Conservation (phyloP, 2,797 vertebrate species). For the Vespertilio murinus region DNA sequence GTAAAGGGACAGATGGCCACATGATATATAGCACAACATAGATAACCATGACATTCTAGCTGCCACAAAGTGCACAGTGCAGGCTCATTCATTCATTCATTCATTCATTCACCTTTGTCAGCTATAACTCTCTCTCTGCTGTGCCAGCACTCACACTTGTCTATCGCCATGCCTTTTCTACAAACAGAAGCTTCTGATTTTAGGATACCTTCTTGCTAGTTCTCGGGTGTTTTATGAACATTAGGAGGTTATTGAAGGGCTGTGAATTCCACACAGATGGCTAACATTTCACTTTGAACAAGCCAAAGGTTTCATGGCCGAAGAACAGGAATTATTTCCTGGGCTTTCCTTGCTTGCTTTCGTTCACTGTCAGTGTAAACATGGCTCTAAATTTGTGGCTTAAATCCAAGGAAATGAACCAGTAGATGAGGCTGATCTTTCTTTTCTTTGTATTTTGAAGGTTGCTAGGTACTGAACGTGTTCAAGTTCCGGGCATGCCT, state of each 20-base stretch:
- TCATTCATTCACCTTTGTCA: neutral
- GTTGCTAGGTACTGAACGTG: neutral
- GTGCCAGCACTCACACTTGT: neutral
- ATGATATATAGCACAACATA: rapidly evolving
- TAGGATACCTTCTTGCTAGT: neutral
- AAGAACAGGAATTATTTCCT: neutral
- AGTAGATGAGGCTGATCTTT: neutral
- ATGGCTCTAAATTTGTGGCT: neutral
- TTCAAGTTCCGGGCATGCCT: neutral
- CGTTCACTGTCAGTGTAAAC: neutral
- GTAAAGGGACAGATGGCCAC: neutral
- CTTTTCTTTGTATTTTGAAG: conserved; percentile 15
- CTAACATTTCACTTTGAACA: neutral
- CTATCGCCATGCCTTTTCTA: neutral
- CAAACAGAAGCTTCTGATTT: neutral
- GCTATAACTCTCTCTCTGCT: neutral
- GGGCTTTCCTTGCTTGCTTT: neutral
- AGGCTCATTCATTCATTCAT: neutral
- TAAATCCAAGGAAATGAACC: conserved; percentile 31
- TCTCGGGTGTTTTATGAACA: neutral
- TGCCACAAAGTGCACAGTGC: neutral
- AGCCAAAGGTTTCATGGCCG: neutral
- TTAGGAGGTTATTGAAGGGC: neutral
- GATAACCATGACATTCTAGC: too few species aligned
- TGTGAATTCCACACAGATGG: neutral